Conservation (phyloP, 1,140 invertebrate genomes). For the Trachymyrmex septentrionalis region DNA sequence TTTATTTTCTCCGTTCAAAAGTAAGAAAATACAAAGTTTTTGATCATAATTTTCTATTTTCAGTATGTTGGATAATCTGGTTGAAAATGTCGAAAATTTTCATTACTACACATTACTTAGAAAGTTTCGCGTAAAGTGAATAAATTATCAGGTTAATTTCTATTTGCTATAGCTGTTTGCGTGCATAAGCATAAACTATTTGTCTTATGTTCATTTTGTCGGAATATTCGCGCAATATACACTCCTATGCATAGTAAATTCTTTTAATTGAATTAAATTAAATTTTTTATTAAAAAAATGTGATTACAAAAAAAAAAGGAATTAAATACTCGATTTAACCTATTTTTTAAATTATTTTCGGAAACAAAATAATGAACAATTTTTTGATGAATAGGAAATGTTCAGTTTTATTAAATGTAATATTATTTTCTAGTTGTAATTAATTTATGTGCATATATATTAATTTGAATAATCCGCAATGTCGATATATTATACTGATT, state of each 20-base stretch:
- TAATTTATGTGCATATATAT: neutral
- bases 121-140: constrained; percentile 3
- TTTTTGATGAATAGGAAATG: neutral
- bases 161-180: neutral
- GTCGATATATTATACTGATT: neutral
- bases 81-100: neutral
- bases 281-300: neutral
- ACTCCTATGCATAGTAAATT: neutral
- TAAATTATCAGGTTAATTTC: constrained; percentile 51
- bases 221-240: neutral
- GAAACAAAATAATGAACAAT: neutral
- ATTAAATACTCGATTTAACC: too few relatives aligned
- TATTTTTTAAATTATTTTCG: too few relatives aligned
- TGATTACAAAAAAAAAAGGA: neutral
- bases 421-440: constrained; percentile 7
- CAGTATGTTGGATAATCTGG: neutral
- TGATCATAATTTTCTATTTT: neutral
- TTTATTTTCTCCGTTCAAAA: neutral
- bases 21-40: neutral
- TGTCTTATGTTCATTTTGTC: neutral
- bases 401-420: neutral
- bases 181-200: constrained; percentile 31
- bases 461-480: constrained; percentile 15
- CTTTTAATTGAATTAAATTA: constrained; percentile 31
- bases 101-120: neutral